These are phyloP conservation scores for Cercopithecus mona DNA, from an alignment of 2,113 vertebrate species.

Conservation along the genomic window DNA sequence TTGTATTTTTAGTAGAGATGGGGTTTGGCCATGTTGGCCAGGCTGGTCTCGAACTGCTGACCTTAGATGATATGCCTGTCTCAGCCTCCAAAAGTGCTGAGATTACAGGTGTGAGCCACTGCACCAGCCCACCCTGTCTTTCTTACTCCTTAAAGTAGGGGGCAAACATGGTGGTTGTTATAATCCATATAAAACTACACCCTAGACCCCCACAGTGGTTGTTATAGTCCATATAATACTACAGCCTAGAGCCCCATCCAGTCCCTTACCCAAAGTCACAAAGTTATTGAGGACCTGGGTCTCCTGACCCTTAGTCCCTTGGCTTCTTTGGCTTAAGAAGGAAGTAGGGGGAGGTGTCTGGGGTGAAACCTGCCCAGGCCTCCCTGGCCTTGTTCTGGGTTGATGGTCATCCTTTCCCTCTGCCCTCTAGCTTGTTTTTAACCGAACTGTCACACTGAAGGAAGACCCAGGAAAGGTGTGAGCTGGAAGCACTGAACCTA, in stretches of 20 bases:
- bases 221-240: not conserved
- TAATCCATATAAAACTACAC: not conserved
- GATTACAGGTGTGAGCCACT: no score
- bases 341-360: not conserved
- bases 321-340: not conserved
- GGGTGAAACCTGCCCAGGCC: not conserved
- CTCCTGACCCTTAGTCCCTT: not conserved
- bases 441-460: constrained; percentile 95
- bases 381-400: not conserved
- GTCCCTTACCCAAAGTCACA: not conserved
- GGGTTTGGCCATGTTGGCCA: no score
- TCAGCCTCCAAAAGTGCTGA: no score
- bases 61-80: no score
- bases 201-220: not conserved
- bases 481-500: constrained; percentile 69
- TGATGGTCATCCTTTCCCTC: constrained; percentile 36
- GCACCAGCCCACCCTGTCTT: no score
- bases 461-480: constrained; percentile 96
- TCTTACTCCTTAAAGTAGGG: not conserved
- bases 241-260: not conserved
- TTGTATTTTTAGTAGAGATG: no score
- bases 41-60: no score
- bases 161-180: not conserved
- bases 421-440: constrained; percentile 92
- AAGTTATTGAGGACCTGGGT: not conserved